Evolutionary conservation across 2,888 invertebrate genomes (phyloP).

Genomic region (Hymenopus coronatus): DNA sequence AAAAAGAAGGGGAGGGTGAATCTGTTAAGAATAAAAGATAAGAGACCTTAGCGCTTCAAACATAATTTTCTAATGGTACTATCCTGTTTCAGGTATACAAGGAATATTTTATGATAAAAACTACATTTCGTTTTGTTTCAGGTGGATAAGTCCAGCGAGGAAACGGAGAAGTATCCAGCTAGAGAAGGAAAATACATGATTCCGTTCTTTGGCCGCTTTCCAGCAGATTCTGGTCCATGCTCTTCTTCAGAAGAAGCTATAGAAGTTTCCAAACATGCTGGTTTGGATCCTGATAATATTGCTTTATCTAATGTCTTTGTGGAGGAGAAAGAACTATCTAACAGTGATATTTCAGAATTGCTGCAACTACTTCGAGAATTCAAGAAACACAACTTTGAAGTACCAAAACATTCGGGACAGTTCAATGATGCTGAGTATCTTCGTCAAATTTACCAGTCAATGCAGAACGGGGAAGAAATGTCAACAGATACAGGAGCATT

Average conservation of each 20-base stretch:
- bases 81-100: too few relatives aligned
- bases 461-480: not conserved
- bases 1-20: too few relatives aligned
- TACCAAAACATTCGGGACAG: not conserved
- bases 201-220: not conserved
- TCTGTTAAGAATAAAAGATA: too few relatives aligned
- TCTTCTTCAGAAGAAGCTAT: not conserved
- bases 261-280: not conserved
- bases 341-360: not conserved
- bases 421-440: not conserved
- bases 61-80: too few relatives aligned
- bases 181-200: not conserved
- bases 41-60: too few relatives aligned
- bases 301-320: not conserved
- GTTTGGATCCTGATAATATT: not conserved
- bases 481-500: not conserved
- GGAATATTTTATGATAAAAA: too few relatives aligned
- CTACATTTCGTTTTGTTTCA: not conserved
- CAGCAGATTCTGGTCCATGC: not conserved
- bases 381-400: not conserved
- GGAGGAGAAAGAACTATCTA: not conserved
- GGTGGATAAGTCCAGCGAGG: not conserved
- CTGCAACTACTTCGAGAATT: not conserved
- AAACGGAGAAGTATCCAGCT: not conserved
- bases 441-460: too few relatives aligned